phyloP scores from a whole-genome alignment of 2,888 invertebrate genomes.

The Desoria tigrina region DNA sequence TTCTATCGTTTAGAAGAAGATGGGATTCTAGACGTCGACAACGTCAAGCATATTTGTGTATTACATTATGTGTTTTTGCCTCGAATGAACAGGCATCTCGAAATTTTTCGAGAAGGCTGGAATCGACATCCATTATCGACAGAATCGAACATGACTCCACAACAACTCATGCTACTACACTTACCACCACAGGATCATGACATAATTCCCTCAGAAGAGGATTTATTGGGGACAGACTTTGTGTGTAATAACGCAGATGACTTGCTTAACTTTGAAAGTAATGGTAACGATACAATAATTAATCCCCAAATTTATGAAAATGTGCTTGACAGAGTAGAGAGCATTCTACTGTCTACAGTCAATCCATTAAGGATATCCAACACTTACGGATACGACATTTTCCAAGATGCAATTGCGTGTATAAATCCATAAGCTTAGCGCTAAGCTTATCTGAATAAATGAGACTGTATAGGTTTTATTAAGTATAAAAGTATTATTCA shows the following conservation, averaged over 20 bases:
- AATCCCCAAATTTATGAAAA: too few species aligned
- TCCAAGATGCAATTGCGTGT: too few species aligned
- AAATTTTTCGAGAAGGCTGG: constrained; percentile 25
- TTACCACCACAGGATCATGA: constrained; percentile 24
- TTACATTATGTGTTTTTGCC: constrained; percentile 31
- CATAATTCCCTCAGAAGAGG: background rate
- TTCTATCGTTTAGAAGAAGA: constrained; percentile 24
- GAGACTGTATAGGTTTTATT: too few species aligned
- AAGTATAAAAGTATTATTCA: too few species aligned
- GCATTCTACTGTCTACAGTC: too few species aligned
- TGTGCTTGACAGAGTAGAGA: too few species aligned
- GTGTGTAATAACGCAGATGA: background rate
- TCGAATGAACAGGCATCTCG: constrained; percentile 19
- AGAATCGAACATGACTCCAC: constrained; percentile 22
- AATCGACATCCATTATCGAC: constrained; percentile 33
- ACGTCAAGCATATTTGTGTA: constrained; percentile 15
- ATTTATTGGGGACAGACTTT: background rate
- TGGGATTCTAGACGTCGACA: constrained; percentile 17
- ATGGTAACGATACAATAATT: background rate
- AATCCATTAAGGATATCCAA: too few species aligned
- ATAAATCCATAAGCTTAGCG: too few species aligned
- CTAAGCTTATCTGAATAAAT: too few species aligned
- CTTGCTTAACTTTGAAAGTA: constrained; percentile 1
- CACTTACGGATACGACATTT: too few species aligned
- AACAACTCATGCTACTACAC: constrained; percentile 24